Conservation (phyloP, 37 sponge, comb jelly and placozoan species). For the Dysidea cf. avara region DNA sequence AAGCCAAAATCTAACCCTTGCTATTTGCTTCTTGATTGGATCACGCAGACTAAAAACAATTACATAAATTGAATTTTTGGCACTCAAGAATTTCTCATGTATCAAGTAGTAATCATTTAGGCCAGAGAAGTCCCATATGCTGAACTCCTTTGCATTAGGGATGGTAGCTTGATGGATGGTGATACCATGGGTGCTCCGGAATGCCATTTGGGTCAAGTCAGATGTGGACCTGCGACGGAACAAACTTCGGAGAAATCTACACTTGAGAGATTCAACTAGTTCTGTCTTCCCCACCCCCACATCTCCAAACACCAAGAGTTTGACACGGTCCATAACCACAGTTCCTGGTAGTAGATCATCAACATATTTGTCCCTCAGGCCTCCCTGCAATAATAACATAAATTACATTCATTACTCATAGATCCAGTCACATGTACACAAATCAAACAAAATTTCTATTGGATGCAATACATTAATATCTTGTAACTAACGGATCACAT, state of each 20-base stretch:
- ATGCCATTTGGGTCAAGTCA: conserved; percentile 25
- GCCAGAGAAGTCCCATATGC: conserved; percentile 91
- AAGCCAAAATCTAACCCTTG: conserved; percentile 74
- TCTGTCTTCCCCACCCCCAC: conserved; percentile 86
- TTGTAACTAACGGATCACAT: no score
- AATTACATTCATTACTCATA: no score
- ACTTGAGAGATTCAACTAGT: conserved; percentile 73
- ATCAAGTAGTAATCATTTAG: conserved; percentile 57
- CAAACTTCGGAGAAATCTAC: conserved; percentile 52
- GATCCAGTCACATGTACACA: no score
- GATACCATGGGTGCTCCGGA: conserved; percentile 59
- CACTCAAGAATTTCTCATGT: conserved; percentile 71
- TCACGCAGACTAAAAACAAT: conserved; percentile 68
- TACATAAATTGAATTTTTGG: conserved; percentile 57
- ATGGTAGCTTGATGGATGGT: conserved; percentile 45
- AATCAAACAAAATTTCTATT: not conserved
- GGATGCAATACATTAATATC: not conserved
- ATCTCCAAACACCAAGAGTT: conserved; percentile 81
- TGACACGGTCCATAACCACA: conserved; percentile 40
- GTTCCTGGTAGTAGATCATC: conserved; percentile 51
- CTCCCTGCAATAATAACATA: conserved; percentile 18
- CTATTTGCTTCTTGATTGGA: conserved; percentile 50
- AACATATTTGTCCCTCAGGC: conserved; percentile 49
- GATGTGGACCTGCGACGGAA: conserved; percentile 56
- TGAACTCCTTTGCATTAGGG: conserved; percentile 69